Base-by-base conservation (phyloP, 23 tunicate genomes). In the Diplosoma virens region DNA sequence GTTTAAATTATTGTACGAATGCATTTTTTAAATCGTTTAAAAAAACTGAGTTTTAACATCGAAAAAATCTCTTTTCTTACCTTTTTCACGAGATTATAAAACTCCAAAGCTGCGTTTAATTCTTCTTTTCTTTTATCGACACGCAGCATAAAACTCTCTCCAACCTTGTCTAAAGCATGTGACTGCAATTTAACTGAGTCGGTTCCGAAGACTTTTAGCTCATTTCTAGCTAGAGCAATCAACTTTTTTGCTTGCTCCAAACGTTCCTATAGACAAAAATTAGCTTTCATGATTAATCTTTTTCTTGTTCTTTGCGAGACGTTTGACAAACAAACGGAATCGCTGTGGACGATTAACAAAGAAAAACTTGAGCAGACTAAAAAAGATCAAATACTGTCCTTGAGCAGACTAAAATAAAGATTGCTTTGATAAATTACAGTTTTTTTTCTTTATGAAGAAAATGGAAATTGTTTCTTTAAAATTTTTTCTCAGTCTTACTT, bases 81-180 rank as follows among this genome's bases (percentile, higher is more conserved):
- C 82, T 87, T 86, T 37, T 78, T 32, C 0, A 46, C 71, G 22
- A 50, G 26, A 17, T 78, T 52, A 65, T 72, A 87, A 47, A 69
- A 87, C 18, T 9, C 34, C 22, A 74, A 67, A 17, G 50, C 86
- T 25, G 33, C 1, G 32, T 45, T 79, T 14, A 87, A 66, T 35
- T 81, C 82, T 25, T 81, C 71, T 66, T 68, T 66, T 45, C 82
- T 58, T 33, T 75, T 65, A 28, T 87, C 94, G n/a, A 87, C 0
- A 5, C 22, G 37, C 53, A 67, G 54, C 94, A 87, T 87, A 53
- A 87, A 87, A 31, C 73, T 53, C 81, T 87, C 94, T 33, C 86
- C 94, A 2, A 71, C 36, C n/a, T 25, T 33, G 67, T 87, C 94
- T 27, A 87, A 73, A 21, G 75, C 86, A 16, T 46, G 81, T 0